Base-by-base conservation (phyloP, 2,797 vertebrate species). In the Phoxinus dragarum region DNA sequence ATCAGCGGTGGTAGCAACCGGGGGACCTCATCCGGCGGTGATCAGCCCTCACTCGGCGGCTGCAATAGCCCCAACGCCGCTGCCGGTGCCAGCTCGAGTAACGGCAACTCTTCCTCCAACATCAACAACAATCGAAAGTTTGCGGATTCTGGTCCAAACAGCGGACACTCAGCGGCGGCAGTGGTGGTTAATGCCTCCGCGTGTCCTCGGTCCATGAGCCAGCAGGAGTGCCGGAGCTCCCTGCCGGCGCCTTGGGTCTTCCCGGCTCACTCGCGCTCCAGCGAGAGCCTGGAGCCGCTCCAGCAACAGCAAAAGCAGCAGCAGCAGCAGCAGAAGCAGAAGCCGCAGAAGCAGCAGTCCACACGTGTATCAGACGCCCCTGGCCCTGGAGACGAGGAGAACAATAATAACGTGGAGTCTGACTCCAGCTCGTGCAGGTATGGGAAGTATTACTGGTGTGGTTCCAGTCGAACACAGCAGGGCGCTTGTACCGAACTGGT, bases 341-440 rank as follows among this genome's bases (percentile, higher is more conserved):
- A 44, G 56, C 16, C 88, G 93, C 94, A 86, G 91, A 93, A 89
- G 93, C 94, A 82, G 84, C 90, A 54, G 94, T 74, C 69, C 78
- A 74, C 77, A 42, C 44, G 59, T 49, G 44, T 54, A 42, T 11
- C 71, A 81, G 84, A 85, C 59, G 44, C 78, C 69, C 69, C 91
- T 85, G 81, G 75, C 84, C 93, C 94, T 67, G 95, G 96, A 93
- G 94, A 95, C 85, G 97, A 96, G 90, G 97, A 97, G 87, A 96
- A 95, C 92, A 96, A 96, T 93, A 92, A 96, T 82, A 86, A 84
- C 81, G 87, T 88, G 47, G 97, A 98, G 91, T 97, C 96, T 23
- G 97, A 98, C 93, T 97, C 96, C 94, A 98, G 97, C 95, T 98
- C 97, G 0, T 98, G 96, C 98, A 99, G 98, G 98, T 99, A 95